These are phyloP conservation scores for Rhagonycha fulva DNA, from an alignment of 2,888 invertebrate species.

Conservation along the genomic window DNA sequence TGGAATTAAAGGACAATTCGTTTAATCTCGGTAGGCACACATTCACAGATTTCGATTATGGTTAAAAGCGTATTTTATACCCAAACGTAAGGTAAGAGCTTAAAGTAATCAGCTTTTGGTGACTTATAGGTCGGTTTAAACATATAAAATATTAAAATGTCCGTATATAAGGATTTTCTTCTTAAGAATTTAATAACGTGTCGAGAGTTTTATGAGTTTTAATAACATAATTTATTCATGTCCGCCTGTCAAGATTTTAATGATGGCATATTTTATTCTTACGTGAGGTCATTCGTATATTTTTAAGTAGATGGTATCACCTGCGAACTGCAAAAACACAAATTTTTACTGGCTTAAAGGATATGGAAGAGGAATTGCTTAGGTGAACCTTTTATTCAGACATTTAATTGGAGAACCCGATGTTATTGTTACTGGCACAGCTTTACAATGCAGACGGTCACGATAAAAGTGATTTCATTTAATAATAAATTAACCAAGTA, in stretches of 20 bases:
- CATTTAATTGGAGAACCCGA: neutral
- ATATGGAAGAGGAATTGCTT: neutral
- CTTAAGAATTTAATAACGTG: conserved; percentile 46
- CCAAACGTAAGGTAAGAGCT: conserved; percentile 30
- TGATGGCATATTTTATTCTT: conserved; percentile 40
- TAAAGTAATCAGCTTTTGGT: conserved; percentile 44
- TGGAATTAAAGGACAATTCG: conserved; percentile 1
- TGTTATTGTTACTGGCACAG: neutral
- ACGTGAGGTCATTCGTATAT: conserved; percentile 35
- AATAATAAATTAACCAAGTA: neutral
- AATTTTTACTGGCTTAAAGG: neutral
- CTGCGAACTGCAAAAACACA: neutral
- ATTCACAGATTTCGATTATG: conserved; percentile 18
- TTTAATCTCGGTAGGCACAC: neutral
- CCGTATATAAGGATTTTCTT: conserved; percentile 43
- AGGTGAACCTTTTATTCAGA: neutral
- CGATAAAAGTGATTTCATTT: neutral
- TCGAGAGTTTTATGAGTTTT: conserved; percentile 43
- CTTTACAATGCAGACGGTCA: neutral
- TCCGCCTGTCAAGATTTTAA: conserved; percentile 36
- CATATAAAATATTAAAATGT: conserved; percentile 46
- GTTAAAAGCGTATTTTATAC: conserved; percentile 19
- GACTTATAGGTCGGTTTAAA: conserved; percentile 47
- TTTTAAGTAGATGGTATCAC: conserved; percentile 28
- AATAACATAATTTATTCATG: conserved; percentile 45